A percentile compares a stretch with the other conserved stretches of the same genome.
Evolutionary conservation across 2,888 invertebrate genomes (phyloP).

Genomic region (Eristalis pertinax): DNA sequence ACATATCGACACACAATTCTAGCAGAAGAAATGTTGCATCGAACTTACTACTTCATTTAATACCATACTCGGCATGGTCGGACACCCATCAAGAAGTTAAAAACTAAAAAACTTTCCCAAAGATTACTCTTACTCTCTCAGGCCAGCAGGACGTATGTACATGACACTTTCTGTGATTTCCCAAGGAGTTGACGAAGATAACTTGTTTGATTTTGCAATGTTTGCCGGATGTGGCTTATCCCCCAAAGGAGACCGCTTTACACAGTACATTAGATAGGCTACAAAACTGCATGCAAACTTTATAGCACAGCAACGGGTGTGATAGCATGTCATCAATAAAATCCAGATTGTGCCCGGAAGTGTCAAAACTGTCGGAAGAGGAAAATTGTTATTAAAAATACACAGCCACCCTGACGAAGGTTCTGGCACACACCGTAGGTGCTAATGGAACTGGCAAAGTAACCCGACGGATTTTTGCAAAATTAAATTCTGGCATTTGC

Average conservation of each 20-base stretch:
- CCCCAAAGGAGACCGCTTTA: neutral
- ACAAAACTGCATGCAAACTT: neutral
- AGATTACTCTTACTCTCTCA: neutral
- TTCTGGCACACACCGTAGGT: constrained; percentile 2
- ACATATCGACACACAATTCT: too few species aligned
- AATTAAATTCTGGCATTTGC: constrained; percentile 46
- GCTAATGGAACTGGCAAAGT: neutral
- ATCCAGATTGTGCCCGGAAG: constrained; percentile 8
- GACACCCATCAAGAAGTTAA: too few species aligned
- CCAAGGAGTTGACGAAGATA: neutral
- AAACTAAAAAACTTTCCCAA: too few species aligned
- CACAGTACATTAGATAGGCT: neutral
- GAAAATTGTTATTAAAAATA: constrained; percentile 17
- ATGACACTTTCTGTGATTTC: neutral
- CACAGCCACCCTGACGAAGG: neutral
- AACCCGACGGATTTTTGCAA: constrained; percentile 34
- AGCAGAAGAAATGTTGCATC: too few species aligned
- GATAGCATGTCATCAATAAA: neutral
- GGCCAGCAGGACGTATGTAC: neutral
- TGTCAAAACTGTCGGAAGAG: constrained; percentile 15
- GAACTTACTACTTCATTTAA: too few species aligned
- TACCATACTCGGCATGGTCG: too few species aligned
- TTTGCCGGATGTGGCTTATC: neutral
- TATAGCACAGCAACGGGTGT: neutral
- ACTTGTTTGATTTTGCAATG: neutral